A percentile compares a stretch with the other conserved stretches of the same genome.
Conservation (phyloP, 1,140 invertebrate species). For the Lepidurus arcticus region DNA sequence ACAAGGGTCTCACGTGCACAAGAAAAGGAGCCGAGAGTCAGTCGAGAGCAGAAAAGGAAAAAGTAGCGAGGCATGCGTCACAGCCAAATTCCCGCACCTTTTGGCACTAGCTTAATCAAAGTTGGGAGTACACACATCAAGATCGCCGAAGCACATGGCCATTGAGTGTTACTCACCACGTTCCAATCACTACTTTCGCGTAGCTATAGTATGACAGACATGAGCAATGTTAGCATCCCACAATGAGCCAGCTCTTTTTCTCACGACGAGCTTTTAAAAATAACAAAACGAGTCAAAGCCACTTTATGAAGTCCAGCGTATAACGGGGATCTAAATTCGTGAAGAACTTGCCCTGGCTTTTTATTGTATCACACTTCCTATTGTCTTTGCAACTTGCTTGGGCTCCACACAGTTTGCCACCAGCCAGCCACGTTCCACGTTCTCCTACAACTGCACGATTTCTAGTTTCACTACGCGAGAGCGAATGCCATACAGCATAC, state of each 20-base stretch:
- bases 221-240: neutral
- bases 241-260: neutral
- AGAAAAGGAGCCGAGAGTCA: neutral
- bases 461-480: neutral
- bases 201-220: neutral
- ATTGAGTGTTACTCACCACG: too few species aligned
- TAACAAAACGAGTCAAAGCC: neutral
- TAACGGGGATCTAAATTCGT: constrained; percentile 20
- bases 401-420: neutral
- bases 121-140: too few species aligned
- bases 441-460: constrained; percentile 12
- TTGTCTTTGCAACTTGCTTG: neutral
- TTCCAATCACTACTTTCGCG: too few species aligned
- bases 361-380: neutral
- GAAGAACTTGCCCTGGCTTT: neutral
- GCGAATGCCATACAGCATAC: neutral
- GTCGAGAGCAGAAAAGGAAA: neutral
- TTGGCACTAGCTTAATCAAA: too few species aligned
- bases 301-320: neutral
- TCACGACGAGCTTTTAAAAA: neutral
- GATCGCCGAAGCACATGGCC: too few species aligned
- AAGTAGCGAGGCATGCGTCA: neutral
- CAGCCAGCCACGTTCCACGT: constrained; percentile 6
- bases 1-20: neutral
- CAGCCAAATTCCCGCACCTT: too few species aligned